These are phyloP conservation scores for Coenonympha glycerion DNA, from an alignment of 2,888 invertebrate species.

Conservation along the genomic window DNA sequence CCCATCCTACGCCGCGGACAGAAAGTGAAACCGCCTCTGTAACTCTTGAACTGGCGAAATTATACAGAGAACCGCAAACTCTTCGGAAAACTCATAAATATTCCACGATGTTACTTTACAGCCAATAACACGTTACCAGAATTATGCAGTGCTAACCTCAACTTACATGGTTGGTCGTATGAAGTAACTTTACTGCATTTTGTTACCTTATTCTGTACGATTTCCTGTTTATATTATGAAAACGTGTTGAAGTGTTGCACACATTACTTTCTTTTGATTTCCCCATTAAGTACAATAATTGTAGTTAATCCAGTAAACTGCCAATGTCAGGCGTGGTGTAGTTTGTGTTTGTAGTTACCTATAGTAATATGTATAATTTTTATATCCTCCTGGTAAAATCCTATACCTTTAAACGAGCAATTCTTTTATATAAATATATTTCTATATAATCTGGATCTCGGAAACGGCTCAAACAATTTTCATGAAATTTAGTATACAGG, in stretches of 20 bases:
- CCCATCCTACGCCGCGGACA: slow-evolving; percentile 59
- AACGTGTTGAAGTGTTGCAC: neutral
- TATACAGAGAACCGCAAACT: slow-evolving; percentile 6
- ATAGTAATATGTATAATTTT: neutral
- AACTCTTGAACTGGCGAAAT: slow-evolving; percentile 15
- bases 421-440: no score
- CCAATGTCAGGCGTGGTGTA: neutral
- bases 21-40: slow-evolving; percentile 54
- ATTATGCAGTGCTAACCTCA: neutral
- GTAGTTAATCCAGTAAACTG: neutral
- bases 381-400: no score
- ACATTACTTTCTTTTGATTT: neutral
- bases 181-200: slow-evolving; percentile 3
- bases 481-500: no score
- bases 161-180: neutral
- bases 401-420: no score
- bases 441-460: no score
- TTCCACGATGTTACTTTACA: neutral
- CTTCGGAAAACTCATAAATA: slow-evolving; percentile 12
- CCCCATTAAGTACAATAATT: neutral
- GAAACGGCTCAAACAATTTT: no score
- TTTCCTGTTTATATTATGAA: slow-evolving; percentile 1
- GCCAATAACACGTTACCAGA: neutral
- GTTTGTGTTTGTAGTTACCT: neutral
- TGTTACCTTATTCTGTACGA: neutral